Base-by-base conservation (phyloP, 2,888 invertebrate genomes). In the Sialis fuliginosa region DNA sequence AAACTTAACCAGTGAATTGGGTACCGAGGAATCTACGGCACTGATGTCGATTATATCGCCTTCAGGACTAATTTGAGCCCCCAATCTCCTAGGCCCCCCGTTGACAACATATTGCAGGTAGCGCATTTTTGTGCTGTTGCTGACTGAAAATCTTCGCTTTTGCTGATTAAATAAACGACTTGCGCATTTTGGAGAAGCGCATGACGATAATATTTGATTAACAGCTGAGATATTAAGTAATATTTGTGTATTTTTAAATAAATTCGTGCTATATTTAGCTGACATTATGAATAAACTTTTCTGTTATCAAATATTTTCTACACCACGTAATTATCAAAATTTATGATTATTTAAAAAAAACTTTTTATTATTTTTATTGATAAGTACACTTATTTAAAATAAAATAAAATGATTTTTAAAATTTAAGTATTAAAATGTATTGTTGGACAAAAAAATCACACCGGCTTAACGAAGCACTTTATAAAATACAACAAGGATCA, bases 91-190 rank as follows among this genome's bases (percentile, higher is more conserved):
- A 2, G 71, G 71, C 0, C 69, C 68, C 0, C 79, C 75, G 53
- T 73, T 70, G 30, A 65, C 67, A 42, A 67, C 64, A 60, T 81
- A 86, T 57, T 86, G 86, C 42, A 86, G 75, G 54, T 81, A 75
- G 56, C 83, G 78, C 79, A 80, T 77, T 34, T 68, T 71, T 42
- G 46, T 52, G 13, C 46, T 45, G 8, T 51, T 49, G 6, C 58
- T 53, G 9, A 60, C 51, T 53, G 61, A 59, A 46, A 66, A 62
- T 4, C 31, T 45, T 39, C 40, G 39, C 12, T 39, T 39, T 6
- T 30, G 30, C 33, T 44, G 33, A 8, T 8, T 13, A 33, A 33
- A 6, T 10, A 10, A 37, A 6, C 12, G n/a, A 6, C 10, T 37
- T 32, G 39, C 33, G 10, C 31, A 31, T 32, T 32, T 45, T 9